A percentile compares a stretch with the other conserved stretches of the same genome.
These are phyloP conservation scores for Boulengeromyrus knoepffleri DNA, from an alignment of 2,113 vertebrate genomes.

Conservation along the genomic window DNA sequence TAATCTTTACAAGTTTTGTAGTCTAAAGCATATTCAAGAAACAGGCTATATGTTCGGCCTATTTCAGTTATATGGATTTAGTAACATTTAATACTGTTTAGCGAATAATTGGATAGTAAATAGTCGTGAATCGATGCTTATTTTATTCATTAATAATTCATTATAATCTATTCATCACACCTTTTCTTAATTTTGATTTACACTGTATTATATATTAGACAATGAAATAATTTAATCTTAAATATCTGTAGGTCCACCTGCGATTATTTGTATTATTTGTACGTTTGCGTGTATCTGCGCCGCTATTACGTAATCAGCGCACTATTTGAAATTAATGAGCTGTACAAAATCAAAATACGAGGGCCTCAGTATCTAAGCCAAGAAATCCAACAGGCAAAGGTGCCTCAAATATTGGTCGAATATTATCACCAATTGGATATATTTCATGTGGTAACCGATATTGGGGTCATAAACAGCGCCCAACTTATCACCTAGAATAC, in stretches of 20 bases:
- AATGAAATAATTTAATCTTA: not conserved
- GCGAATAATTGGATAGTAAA: not conserved
- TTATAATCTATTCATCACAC: not conserved
- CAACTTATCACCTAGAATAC: not conserved
- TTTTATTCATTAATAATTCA: not conserved
- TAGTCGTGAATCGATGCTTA: not conserved
- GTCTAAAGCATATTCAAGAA: not conserved
- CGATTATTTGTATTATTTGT: not conserved
- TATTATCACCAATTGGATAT: not conserved
- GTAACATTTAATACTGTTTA: not conserved
- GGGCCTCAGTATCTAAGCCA: not conserved
- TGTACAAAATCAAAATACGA: not conserved
- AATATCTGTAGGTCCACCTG: not conserved
- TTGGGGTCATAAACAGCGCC: not conserved
- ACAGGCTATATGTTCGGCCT: not conserved
- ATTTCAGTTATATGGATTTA: not conserved
- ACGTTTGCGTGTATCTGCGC: not conserved
- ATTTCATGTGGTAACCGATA: not conserved
- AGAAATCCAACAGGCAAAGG: not conserved
- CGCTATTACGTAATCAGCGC: not conserved
- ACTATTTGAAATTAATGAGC: not conserved
- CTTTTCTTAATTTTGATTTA: not conserved
- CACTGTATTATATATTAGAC: not conserved
- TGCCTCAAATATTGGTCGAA: not conserved
- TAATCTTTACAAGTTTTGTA: not conserved